These are phyloP conservation scores for Sorex fumeus DNA, from an alignment of 2,113 vertebrate genomes.

Conservation along the genomic window DNA sequence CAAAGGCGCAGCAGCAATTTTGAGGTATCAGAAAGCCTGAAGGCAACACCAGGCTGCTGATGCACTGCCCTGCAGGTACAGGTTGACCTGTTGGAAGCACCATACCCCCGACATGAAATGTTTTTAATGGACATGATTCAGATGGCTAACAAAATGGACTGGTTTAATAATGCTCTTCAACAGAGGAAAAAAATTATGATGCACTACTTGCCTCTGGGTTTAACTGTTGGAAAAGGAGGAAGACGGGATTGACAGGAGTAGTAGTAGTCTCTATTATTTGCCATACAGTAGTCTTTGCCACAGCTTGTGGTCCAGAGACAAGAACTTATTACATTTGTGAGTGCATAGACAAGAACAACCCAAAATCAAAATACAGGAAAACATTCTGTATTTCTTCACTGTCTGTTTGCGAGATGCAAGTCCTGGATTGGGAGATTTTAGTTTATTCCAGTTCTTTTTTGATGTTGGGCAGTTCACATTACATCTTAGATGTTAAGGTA, in stretches of 20 bases:
- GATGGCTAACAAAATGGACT: too few relatives aligned
- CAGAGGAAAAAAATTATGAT: neutral
- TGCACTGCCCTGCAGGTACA: too few relatives aligned
- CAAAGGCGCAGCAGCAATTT: too few relatives aligned
- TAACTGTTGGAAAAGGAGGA: neutral
- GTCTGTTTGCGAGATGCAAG: neutral
- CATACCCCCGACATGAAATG: too few relatives aligned
- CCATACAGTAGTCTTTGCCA: neutral
- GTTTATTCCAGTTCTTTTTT: neutral
- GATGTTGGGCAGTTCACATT: neutral
- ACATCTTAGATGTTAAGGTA: constrained; percentile 9
- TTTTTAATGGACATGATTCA: too few relatives aligned
- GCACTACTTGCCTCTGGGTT: neutral
- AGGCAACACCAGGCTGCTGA: too few relatives aligned
- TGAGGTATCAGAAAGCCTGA: too few relatives aligned
- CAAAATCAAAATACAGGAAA: constrained; percentile 16
- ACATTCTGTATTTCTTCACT: too few relatives aligned
- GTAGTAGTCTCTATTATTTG: neutral
- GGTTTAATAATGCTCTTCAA: too few relatives aligned
- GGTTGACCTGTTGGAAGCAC: too few relatives aligned
- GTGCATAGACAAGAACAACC: neutral
- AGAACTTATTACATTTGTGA: too few relatives aligned
- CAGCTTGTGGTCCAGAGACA: too few relatives aligned
- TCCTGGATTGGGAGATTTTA: constrained; percentile 8
- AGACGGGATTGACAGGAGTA: neutral